Conservation (phyloP, 1,140 invertebrate genomes). For the Dendrolimus kikuchii region DNA sequence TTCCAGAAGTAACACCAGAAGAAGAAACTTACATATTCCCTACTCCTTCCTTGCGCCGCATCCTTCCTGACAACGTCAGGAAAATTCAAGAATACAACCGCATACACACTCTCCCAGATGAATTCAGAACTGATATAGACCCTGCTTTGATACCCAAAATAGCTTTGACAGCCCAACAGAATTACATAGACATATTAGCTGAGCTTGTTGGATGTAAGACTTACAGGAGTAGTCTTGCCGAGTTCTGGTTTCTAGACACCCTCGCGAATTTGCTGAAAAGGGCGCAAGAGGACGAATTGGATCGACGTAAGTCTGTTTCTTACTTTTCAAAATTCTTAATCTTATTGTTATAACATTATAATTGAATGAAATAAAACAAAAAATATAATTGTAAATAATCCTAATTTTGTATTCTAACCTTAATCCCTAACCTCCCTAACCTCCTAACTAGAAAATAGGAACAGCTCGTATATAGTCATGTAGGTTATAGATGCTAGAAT, state of each 20-base stretch:
- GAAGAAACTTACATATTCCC: slow-evolving; percentile 35
- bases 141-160: slow-evolving; percentile 45
- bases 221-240: slow-evolving; percentile 49
- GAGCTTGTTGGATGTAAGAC: slow-evolving; percentile 39
- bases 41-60: slow-evolving; percentile 34
- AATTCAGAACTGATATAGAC: slow-evolving; percentile 45
- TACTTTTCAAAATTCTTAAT: neutral
- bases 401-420: too few relatives aligned
- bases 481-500: too few relatives aligned
- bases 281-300: slow-evolving; percentile 43
- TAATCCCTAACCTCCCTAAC: too few relatives aligned
- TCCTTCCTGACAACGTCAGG: slow-evolving; percentile 40
- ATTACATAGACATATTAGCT: slow-evolving; percentile 46
- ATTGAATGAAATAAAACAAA: neutral
- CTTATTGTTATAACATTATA: neutral
- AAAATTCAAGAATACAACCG: slow-evolving; percentile 34
- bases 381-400: too few relatives aligned
- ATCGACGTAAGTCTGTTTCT: slow-evolving; percentile 30
- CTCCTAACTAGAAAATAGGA: too few relatives aligned
- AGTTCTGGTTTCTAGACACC: slow-evolving; percentile 61
- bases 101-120: slow-evolving; percentile 48
- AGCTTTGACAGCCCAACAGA: slow-evolving; percentile 32
- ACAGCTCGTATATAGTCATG: too few relatives aligned
- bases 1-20: slow-evolving; percentile 8
- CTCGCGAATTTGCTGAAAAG: slow-evolving; percentile 49